These are phyloP conservation scores for Platanista minor DNA, from an alignment of 2,113 vertebrate species.

Conservation along the genomic window DNA sequence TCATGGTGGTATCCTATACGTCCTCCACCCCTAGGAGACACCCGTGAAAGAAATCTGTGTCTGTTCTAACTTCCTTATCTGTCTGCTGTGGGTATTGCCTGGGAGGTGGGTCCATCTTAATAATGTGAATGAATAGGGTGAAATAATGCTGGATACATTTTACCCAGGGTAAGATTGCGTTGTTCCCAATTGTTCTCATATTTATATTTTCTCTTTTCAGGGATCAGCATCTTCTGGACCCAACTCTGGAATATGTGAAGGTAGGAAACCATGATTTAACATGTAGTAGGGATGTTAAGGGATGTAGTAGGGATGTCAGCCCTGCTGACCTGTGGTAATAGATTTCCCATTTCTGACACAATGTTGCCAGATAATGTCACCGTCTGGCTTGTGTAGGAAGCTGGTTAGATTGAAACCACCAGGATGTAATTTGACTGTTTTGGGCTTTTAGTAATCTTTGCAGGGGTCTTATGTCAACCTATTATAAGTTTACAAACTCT, in stretches of 20 bases:
- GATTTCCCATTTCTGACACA: neutral
- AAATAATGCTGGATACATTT: neutral
- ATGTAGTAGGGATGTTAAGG: neutral
- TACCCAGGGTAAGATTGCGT: neutral
- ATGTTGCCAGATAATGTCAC: neutral
- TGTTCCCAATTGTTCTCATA: constrained; percentile 44
- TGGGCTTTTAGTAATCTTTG: neutral
- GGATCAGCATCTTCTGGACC: constrained; percentile 81
- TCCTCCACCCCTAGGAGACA: neutral
- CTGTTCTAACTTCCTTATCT: neutral
- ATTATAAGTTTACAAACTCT: neutral
- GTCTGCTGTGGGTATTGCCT: neutral
- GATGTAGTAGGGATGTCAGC: neutral
- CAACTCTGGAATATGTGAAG: constrained; percentile 88
- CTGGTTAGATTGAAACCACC: neutral
- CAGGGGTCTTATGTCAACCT: neutral
- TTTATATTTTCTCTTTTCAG: constrained; percentile 76
- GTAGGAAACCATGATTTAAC: constrained; percentile 78
- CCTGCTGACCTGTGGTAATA: neutral
- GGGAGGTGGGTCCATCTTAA: neutral
- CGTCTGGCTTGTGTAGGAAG: neutral
- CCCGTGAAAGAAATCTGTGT: neutral
- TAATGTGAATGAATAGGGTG: neutral
- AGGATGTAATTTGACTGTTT: neutral
- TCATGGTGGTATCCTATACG: fast-evolving